phyloP scores from a whole-genome alignment of 2,888 invertebrate species.

The Eupithecia subfuscata region DNA sequence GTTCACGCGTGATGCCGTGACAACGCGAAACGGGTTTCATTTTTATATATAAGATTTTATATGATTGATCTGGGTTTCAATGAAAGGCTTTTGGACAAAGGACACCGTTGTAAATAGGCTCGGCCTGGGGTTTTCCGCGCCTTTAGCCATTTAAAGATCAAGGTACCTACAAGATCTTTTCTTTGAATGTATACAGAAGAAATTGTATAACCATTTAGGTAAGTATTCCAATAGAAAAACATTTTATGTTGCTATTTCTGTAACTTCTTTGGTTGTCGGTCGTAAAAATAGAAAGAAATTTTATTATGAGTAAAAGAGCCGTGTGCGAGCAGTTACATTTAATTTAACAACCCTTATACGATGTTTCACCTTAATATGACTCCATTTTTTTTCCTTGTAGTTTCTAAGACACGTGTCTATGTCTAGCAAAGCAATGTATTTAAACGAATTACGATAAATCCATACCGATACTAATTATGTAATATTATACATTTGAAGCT shows the following conservation, averaged over 20 bases:
- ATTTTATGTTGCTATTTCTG: background rate
- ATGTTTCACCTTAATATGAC: too few species aligned
- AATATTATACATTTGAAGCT: too few species aligned
- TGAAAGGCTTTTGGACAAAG: background rate
- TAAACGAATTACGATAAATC: too few species aligned
- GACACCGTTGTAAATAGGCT: background rate
- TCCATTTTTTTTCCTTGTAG: too few species aligned
- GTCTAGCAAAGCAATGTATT: too few species aligned
- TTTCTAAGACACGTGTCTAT: too few species aligned
- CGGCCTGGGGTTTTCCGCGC: background rate
- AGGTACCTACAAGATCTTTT: background rate
- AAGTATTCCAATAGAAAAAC: background rate
- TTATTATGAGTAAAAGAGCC: background rate
- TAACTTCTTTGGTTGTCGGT: background rate
- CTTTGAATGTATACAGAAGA: background rate
- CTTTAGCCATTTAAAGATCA: background rate
- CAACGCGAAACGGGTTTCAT: too few species aligned
- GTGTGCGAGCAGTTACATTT: background rate
- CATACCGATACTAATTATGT: too few species aligned
- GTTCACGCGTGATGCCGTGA: too few species aligned
- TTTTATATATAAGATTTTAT: too few species aligned
- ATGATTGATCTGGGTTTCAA: slow-evolving; percentile 1
- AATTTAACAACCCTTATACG: too few species aligned
- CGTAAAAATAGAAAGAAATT: background rate
- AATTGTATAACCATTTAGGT: background rate